phyloP scores from a whole-genome alignment of 2,113 vertebrate genomes.

The Paramisgurnus dabryanus region DNA sequence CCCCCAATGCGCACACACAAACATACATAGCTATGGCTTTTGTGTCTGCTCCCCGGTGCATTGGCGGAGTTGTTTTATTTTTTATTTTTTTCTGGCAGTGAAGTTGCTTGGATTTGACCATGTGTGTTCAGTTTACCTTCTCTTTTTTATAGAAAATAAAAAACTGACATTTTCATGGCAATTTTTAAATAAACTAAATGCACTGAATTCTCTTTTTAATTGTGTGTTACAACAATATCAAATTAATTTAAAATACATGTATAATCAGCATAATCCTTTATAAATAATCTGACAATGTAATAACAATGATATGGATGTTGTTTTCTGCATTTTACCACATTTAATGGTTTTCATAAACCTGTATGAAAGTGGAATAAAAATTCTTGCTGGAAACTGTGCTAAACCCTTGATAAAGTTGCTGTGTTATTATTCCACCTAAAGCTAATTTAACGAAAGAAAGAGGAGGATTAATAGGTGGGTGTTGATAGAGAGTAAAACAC shows the following conservation, averaged over 20 bases:
- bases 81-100: conserved; percentile 24
- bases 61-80: conserved; percentile 9
- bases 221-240: no score
- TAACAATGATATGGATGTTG: no score
- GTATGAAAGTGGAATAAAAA: background rate
- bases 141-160: background rate
- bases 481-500: background rate
- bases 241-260: no score
- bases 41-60: conserved; percentile 14
- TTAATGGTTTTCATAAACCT: background rate
- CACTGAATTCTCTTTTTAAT: no score
- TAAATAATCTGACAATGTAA: no score
- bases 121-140: background rate
- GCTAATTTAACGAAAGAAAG: conserved; percentile 16
- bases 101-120: background rate
- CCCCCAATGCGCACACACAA: background rate
- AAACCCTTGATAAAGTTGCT: conserved; percentile 6
- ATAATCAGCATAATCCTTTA: no score
- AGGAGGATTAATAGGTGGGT: conserved; percentile 9
- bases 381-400: background rate
- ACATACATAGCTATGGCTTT: background rate
- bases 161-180: no score
- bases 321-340: no score
- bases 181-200: no score
- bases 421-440: conserved; percentile 14